phyloP scores from a whole-genome alignment of 1,140 invertebrate genomes.

The Acromyrmex heyeri region DNA sequence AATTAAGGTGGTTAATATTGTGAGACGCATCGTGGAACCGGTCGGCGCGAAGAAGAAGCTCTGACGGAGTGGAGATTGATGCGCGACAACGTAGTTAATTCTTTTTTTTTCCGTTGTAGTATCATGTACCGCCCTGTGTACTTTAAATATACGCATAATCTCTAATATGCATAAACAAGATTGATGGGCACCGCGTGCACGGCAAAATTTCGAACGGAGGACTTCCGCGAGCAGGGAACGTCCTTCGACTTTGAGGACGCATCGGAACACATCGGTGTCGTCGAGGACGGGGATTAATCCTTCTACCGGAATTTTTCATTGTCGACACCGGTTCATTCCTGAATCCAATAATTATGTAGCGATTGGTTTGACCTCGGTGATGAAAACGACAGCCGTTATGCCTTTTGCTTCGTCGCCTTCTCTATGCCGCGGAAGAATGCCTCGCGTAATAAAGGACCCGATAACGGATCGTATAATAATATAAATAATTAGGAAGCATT shows the following conservation, averaged over 20 bases:
- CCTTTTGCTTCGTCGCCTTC: constrained; percentile 22
- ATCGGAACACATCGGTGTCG: constrained; percentile 37
- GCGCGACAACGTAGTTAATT: constrained; percentile 72
- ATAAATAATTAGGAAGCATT: constrained; percentile 29
- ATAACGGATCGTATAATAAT: constrained; percentile 34
- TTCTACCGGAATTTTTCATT: constrained; percentile 72
- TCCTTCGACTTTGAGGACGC: constrained; percentile 31
- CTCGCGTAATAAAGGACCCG: constrained; percentile 35
- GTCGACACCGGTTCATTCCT: constrained; percentile 65
- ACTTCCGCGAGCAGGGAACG: constrained; percentile 61
- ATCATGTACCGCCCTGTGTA: constrained; percentile 68
- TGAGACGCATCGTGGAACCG: constrained; percentile 54
- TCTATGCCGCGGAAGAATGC: constrained; percentile 39
- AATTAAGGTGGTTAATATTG: constrained; percentile 65
- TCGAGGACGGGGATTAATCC: constrained; percentile 70
- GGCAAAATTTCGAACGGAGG: constrained; percentile 58
- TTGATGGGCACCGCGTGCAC: constrained; percentile 73
- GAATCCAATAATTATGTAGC: constrained; percentile 70
- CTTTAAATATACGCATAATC: constrained; percentile 66
- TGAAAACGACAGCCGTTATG: constrained; percentile 64
- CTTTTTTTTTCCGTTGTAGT: constrained; percentile 61
- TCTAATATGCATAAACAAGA: constrained; percentile 77
- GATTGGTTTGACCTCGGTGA: constrained; percentile 64
- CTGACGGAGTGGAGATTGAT: constrained; percentile 67
- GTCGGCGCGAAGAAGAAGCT: constrained; percentile 44